Conservation (phyloP, 35 echinoderm and acorn worm species). For the Lytechinus variegatus region DNA sequence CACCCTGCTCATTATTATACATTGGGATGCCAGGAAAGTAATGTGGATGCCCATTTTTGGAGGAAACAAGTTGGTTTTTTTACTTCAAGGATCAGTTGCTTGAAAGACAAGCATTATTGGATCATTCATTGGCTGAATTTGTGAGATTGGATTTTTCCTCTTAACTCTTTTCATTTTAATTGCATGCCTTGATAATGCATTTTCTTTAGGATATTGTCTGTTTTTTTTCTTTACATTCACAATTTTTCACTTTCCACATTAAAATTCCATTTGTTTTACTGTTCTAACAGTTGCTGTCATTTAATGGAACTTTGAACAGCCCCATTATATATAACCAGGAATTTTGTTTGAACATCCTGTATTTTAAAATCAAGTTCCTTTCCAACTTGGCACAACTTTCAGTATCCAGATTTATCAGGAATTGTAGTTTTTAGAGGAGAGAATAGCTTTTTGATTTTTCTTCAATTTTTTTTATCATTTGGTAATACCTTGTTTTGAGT, state of each 20-base stretch:
- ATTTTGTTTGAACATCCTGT: too few species aligned
- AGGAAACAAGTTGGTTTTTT: not conserved
- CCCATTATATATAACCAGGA: too few species aligned
- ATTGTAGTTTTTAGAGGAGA: not conserved
- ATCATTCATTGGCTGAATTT: not conserved
- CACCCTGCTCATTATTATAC: not conserved
- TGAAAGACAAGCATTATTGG: not conserved
- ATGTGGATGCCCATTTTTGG: not conserved
- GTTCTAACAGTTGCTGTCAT: too few species aligned
- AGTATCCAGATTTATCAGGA: not conserved
- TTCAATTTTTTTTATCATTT: not conserved
- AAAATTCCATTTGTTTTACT: too few species aligned
- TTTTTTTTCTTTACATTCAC: too few species aligned
- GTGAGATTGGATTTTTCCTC: not conserved
- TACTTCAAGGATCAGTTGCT: not conserved
- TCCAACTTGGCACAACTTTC: not conserved
- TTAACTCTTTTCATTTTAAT: not conserved
- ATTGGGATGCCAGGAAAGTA: not conserved
- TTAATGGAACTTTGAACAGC: too few species aligned
- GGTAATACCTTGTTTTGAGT: too few species aligned
- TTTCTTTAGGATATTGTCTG: not conserved
- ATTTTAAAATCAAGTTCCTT: not conserved
- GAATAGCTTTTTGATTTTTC: not conserved
- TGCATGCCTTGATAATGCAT: not conserved
- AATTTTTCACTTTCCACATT: too few species aligned